These are phyloP conservation scores for Halcyon malimbica DNA, from an alignment of 2,113 vertebrate genomes.

Conservation along the genomic window DNA sequence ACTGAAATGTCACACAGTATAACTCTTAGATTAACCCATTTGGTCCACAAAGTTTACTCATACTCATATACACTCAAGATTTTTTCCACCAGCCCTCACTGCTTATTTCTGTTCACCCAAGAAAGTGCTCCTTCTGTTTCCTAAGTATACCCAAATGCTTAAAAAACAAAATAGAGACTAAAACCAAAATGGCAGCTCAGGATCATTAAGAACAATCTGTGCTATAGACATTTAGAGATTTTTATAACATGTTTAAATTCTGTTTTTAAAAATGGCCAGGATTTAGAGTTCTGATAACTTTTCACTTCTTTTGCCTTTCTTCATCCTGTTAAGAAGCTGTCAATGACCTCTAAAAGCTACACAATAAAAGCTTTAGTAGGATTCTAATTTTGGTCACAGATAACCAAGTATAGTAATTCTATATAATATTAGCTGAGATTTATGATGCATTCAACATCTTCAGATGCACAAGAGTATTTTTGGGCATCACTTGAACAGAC, in stretches of 20 bases:
- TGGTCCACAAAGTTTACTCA: not conserved
- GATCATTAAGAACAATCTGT: not conserved
- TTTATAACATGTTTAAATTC: not conserved
- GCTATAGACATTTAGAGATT: not conserved
- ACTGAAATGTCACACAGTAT: not conserved
- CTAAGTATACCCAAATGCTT: not conserved
- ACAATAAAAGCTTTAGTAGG: not conserved
- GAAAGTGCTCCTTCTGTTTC: not conserved
- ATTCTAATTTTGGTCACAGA: constrained; percentile 22
- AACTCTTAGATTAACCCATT: not conserved
- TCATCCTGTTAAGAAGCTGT: not conserved
- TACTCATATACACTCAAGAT: not conserved
- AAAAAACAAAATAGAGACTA: not conserved
- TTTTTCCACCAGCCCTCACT: not conserved
- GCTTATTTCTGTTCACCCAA: not conserved
- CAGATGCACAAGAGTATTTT: constrained; percentile 5
- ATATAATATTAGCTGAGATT: constrained; percentile 41
- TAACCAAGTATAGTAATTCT: constrained; percentile 28
- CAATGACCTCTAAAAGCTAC: not conserved
- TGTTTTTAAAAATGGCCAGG: not conserved
- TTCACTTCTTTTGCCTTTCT: not conserved
- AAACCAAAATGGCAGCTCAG: not conserved
- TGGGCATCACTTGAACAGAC: not conserved
- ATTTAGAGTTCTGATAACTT: not conserved
- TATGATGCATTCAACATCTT: constrained; percentile 43